Percentiles rank a stretch among this genome's conserved stretches.
Conservation (phyloP, 2,797 vertebrate genomes). For the Hybognathus amarus region DNA sequence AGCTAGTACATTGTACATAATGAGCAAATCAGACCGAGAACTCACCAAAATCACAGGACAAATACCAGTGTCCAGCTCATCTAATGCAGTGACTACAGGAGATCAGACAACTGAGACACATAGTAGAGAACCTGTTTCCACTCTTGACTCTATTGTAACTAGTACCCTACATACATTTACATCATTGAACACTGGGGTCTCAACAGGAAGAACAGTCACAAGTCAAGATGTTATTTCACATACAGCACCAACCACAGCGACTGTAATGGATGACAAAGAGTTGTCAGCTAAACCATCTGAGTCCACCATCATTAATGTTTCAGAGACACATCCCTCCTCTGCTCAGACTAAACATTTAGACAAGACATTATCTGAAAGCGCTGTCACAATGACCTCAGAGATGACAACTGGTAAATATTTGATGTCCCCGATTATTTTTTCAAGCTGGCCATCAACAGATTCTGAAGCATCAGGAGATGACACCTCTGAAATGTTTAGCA, state of each 20-base stretch:
- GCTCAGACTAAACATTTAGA: neutral
- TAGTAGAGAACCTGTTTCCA: neutral
- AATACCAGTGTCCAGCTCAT: neutral
- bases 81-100: neutral
- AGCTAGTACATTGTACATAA: neutral
- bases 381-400: no score
- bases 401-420: neutral
- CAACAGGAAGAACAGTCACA: neutral
- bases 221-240: neutral
- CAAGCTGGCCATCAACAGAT: constrained; percentile 3
- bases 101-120: neutral
- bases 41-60: neutral
- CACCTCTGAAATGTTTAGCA: neutral
- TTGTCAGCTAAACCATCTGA: constrained; percentile 2
- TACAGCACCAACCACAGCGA: neutral
- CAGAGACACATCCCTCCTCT: constrained; percentile 10
- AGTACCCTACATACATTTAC: neutral
- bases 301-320: constrained; percentile 20
- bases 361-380: neutral
- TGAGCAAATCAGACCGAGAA: neutral
- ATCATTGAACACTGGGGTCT: neutral
- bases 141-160: neutral
- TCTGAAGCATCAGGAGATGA: constrained; percentile 39
- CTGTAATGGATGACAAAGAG: neutral
- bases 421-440: neutral